Evolutionary conservation across 2,797 vertebrate genomes (phyloP), one percentile per base, ranked within the genome.

Genomic region (Ceyx erithaca): DNA sequence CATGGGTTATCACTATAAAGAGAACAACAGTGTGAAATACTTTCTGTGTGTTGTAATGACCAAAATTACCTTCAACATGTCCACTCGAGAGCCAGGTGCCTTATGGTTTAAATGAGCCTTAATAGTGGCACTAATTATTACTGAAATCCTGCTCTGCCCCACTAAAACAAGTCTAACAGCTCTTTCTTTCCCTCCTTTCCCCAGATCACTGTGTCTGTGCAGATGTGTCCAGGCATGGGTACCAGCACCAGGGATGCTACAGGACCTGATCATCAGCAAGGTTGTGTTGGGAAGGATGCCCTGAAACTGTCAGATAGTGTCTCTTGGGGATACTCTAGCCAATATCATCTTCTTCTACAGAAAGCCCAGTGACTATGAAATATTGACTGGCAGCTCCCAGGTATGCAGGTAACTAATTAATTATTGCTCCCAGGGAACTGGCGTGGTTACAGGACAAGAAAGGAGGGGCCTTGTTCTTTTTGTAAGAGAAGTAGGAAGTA

Each of bases 71-170:
- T 90, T 90, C 64, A 67, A 49, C 13, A 10, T 19, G 17, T 70
- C 57, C 89, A 89, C 93, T 57, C 71, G 21, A 23, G 26, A 77
- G 71, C 71, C 92, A 89, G 80, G 70, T 90, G 88, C 71, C 64
- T 91, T 52, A 43, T 13, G 73, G 14, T 35, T 67, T 83, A 83
- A 90, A 88, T 59, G 55, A 79, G 43, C 19, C 28, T 70, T 91
- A 90, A 86, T 49, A 41, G 49, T 28, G 46, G 48, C 46, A 88
- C 77, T 92, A 93, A 88, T 86, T 94, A 80, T 51, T 92, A 63
- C 15, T 68, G 75, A 77, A 59, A 70, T 81, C 37, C 75, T 80
- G 43, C 25, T 68, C 58, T 73, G 41, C 85, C 79, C 59, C 73
- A 51, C 28, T 89, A 68, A 77, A 92, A 87, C 17, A 67, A 82